Evolutionary conservation across 2,113 vertebrate genomes (phyloP), one percentile per base, ranked within the genome.

Genomic region (Thamnophis sirtalis): DNA sequence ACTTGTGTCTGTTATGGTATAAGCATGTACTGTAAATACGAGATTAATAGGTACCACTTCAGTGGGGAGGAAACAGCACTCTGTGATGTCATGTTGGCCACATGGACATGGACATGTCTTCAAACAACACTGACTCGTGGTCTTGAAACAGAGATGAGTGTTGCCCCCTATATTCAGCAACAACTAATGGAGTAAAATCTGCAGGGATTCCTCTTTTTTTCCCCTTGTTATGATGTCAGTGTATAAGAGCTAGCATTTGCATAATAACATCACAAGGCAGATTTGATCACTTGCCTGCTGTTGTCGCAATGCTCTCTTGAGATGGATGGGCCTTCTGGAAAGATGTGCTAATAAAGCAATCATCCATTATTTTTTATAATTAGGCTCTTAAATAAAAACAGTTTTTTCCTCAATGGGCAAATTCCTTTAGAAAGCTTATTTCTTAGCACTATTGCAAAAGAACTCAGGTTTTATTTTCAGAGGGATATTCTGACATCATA

Each of bases 241-340:
- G 2, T 80, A 21, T 80, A 21, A 73, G 15, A 33, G 6, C 2
- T 19, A 38, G 17, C 33, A 80, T 22, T 80, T 80, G 33, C 33
- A 80, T 80, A 21, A 43, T 43, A 21, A 80, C 17, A 80, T 43
- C 73, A 80, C 33, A 80, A 80, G 33, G 73, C 33, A 80, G 33
- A 43, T 21, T 80, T 80, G 73, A 80, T 38, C 68, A 80, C 33
- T 38, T 80, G 17, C 68, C 43, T 93, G 22, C 19, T 3, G 0
- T 92, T 9, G 4, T 43, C 17, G 17, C 17, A 43, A 19, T 80
- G 33, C 33, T 80, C 33, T 80, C 68, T 43, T 89, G 86, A 80
- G 85, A 90, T 90, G 10, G 58, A 26, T 91, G 89, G 87, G 11
- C 60, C 38, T 56, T 92, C 89, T n/a, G 50, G 22, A 86, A 56